Conservation (phyloP, 2,113 vertebrate species). For the Charadrius vociferus region DNA sequence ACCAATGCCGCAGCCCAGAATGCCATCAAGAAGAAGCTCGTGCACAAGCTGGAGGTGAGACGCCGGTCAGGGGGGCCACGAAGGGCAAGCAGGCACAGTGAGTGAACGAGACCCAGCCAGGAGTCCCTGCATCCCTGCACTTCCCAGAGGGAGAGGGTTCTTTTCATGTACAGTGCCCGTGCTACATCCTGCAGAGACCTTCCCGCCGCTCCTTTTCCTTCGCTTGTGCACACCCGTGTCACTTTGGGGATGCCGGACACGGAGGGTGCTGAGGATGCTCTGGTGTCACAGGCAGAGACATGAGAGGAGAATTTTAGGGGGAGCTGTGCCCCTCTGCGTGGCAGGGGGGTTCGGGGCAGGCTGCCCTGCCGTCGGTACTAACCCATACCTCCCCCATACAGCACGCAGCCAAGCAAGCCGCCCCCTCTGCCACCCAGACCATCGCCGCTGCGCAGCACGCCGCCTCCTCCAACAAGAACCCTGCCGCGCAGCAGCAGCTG, state of each 20-base stretch:
- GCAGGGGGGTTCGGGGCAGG: not conserved
- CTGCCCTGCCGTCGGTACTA: no score
- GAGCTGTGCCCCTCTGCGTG: not conserved
- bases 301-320: not conserved
- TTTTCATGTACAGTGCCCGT: not conserved
- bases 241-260: not conserved
- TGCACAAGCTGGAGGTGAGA: slow-evolving; percentile 90
- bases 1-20: slow-evolving; percentile 93
- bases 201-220: not conserved
- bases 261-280: not conserved
- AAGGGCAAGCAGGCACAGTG: no score
- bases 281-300: not conserved
- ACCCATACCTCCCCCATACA: not conserved
- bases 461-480: slow-evolving; percentile 86
- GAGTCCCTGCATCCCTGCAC: no score
- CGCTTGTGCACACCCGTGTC: not conserved
- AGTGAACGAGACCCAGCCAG: not conserved
- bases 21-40: slow-evolving; percentile 94
- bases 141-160: not conserved
- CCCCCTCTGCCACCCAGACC: slow-evolving; percentile 90
- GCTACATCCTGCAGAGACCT: not conserved
- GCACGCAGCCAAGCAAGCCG: slow-evolving; percentile 91
- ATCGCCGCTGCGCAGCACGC: slow-evolving; percentile 89
- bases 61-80: not conserved
- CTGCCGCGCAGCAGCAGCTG: slow-evolving; percentile 87